These are phyloP conservation scores for Notolabrus celidotus DNA, from an alignment of 2,797 vertebrate species.

Conservation along the genomic window DNA sequence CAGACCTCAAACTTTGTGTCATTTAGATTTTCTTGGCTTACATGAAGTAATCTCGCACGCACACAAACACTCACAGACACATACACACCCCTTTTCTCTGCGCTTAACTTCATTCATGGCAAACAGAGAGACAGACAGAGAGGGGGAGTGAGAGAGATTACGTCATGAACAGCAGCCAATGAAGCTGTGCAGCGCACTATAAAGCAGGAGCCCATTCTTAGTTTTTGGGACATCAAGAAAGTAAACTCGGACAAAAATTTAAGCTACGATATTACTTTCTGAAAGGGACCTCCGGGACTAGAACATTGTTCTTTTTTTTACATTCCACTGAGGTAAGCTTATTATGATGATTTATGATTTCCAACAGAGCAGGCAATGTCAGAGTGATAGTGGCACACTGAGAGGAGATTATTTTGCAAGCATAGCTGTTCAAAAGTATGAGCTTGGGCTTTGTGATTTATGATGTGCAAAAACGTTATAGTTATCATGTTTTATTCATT, in stretches of 20 bases:
- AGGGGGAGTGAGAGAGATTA: constrained; percentile 42
- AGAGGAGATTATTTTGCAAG: constrained; percentile 8
- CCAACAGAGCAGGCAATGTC: constrained; percentile 2
- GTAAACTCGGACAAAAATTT: constrained; percentile 22
- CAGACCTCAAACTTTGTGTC: too few relatives aligned
- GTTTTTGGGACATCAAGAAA: constrained; percentile 60
- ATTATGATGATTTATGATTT: constrained; percentile 22
- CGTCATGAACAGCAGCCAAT: constrained; percentile 82
- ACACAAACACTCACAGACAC: constrained; percentile 15
- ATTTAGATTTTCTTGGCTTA: not conserved
- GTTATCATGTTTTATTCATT: not conserved
- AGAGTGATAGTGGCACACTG: constrained; percentile 1
- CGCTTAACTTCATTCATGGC: constrained; percentile 73
- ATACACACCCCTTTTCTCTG: constrained; percentile 32
- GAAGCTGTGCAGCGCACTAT: constrained; percentile 75
- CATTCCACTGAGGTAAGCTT: constrained; percentile 60
- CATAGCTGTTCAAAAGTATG: not conserved
- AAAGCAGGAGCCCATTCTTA: constrained; percentile 75
- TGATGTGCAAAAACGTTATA: not conserved
- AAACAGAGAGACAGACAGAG: constrained; percentile 24
- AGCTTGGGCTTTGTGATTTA: constrained; percentile 23
- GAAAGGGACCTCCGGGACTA: constrained; percentile 2
- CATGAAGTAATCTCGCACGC: constrained; percentile 4
- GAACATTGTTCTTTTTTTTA: not conserved
- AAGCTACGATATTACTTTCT: not conserved